A percentile compares a stretch with the other conserved stretches of the same genome.
phyloP scores from a whole-genome alignment of 2,797 vertebrate species.

The Acanthiza pusilla region DNA sequence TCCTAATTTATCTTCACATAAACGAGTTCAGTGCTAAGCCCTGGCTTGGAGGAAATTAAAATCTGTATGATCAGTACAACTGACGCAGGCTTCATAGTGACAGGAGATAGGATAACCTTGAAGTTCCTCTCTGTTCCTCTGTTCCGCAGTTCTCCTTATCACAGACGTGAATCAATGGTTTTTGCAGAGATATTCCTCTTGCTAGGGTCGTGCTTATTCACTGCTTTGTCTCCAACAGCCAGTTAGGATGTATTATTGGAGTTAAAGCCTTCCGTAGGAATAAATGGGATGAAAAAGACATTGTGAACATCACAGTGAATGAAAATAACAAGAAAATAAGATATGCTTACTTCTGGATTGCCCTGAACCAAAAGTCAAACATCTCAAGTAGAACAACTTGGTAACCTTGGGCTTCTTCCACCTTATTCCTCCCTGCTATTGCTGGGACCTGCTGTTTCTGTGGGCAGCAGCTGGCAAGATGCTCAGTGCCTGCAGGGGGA shows the following conservation, averaged over 20 bases:
- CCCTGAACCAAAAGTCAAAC: neutral
- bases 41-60: neutral
- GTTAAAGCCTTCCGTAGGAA: neutral
- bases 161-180: neutral
- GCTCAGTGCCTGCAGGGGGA: neutral
- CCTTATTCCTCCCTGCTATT: neutral
- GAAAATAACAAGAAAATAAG: neutral
- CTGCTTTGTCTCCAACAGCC: neutral
- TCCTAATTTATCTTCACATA: neutral
- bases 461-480: neutral
- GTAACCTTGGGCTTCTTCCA: neutral
- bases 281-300: neutral
- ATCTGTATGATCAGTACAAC: neutral
- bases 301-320: neutral
- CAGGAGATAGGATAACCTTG: neutral
- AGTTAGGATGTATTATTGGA: neutral
- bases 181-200: neutral
- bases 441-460: neutral
- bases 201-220: neutral
- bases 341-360: neutral
- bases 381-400: neutral
- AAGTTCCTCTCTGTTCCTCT: neutral
- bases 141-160: neutral
- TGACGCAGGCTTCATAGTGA: neutral
- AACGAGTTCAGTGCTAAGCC: neutral